Base-by-base conservation (phyloP, 2,888 invertebrate species). In the Acanthosepion lycidas region DNA sequence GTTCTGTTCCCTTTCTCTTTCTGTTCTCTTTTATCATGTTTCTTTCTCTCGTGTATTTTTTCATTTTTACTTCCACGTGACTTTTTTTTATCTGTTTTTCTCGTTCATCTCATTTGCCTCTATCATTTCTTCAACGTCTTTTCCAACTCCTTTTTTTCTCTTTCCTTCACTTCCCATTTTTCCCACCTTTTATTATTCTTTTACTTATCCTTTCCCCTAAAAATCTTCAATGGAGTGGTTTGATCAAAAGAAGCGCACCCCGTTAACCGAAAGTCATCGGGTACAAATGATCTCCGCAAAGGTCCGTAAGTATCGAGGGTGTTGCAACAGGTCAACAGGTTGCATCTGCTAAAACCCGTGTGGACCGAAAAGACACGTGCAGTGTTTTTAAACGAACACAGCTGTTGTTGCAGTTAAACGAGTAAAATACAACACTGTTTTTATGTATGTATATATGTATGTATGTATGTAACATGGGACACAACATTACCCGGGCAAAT, bases 281-380 rank as follows among this genome's bases (percentile, higher is more conserved):
- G 78, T 78, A 78, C 78, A 78, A 78, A n/a, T 78, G 78, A 33
- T 78, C 33, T 33, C 78, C 78, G n/a, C 33, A 78, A 78, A 78
- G 78, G n/a, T 15, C n/a, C 12, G 12, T 78, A 33, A 5, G 15
- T 78, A n/a, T n/a, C n/a, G 78, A 78, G 78, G 78, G 78, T 33
- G 78, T 33, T 78, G 78, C 78, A 78, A 78, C 33, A 78, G 78
- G 78, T 78, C 78, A 78, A 78, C 78, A 78, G 78, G 78, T 78
- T 78, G 78, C 33, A 78, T 78, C 33, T 33, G n/a, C 15, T 33
- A n/a, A 78, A 78, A 78, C 78, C 78, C 33, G 78, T n/a, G 78
- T 33, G 78, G 78, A n/a, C 78, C 78, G n/a, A 18, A 78, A 78
- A n/a, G n/a, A n/a, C 78, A 78, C 78, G 78, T 78, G 78, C 78